Conservation (phyloP, 2,888 invertebrate genomes). For the Apocheima hispidaria region DNA sequence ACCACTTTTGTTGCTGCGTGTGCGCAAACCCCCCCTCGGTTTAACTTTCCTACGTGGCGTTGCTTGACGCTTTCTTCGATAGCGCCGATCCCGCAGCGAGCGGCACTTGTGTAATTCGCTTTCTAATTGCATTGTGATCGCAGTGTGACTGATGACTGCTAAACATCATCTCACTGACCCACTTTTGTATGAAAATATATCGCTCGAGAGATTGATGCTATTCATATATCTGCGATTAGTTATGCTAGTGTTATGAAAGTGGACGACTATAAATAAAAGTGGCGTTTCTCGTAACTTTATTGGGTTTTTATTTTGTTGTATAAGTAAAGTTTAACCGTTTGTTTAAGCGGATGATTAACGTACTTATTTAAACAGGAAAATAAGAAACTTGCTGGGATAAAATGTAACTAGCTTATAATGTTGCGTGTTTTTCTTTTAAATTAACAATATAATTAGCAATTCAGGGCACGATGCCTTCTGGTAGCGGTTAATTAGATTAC, state of each 20-base stretch:
- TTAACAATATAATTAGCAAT: too few relatives aligned
- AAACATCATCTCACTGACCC: slow-evolving; percentile 72
- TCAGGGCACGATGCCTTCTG: too few relatives aligned
- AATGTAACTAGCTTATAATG: background rate
- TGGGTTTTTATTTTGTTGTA: slow-evolving; percentile 3
- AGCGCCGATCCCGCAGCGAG: slow-evolving; percentile 49
- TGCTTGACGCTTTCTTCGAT: slow-evolving; percentile 78
- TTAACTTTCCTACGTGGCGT: slow-evolving; percentile 75
- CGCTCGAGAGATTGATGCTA: slow-evolving; percentile 51
- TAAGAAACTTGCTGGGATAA: background rate
- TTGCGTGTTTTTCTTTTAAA: too few relatives aligned
- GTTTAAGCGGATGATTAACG: background rate
- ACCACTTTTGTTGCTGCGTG: slow-evolving; percentile 81
- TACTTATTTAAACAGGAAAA: background rate
- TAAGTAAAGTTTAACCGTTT: background rate
- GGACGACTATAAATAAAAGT: slow-evolving; percentile 19
- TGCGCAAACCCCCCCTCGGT: slow-evolving; percentile 68
- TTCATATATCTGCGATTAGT: slow-evolving; percentile 43
- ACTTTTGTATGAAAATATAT: slow-evolving; percentile 64
- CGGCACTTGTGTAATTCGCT: slow-evolving; percentile 81
- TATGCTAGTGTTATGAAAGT: slow-evolving; percentile 38
- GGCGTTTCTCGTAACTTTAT: slow-evolving; percentile 2
- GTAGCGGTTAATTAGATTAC: too few relatives aligned
- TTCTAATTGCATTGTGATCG: slow-evolving; percentile 85
- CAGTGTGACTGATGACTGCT: slow-evolving; percentile 70